These are phyloP conservation scores for Drosophila tripunctata DNA, from an alignment of 2,888 invertebrate genomes.

Conservation along the genomic window DNA sequence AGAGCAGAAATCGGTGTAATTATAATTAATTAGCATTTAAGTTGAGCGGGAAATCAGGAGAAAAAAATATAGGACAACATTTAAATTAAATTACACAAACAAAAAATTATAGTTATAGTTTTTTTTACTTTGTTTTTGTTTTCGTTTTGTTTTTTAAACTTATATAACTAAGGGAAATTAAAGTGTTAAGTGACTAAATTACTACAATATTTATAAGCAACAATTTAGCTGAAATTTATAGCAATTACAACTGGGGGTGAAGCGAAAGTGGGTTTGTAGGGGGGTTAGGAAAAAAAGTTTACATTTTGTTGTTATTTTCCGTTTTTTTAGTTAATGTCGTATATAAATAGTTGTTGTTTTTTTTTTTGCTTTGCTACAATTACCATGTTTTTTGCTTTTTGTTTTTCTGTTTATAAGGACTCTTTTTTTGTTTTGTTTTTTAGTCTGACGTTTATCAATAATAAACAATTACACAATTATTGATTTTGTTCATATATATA, in stretches of 20 bases:
- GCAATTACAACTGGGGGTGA: conserved; percentile 15
- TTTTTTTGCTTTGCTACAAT: conserved; percentile 51
- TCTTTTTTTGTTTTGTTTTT: conserved; percentile 21
- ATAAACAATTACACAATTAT: conserved; percentile 58
- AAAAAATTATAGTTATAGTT: conserved; percentile 2
- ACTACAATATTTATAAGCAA: conserved; percentile 33
- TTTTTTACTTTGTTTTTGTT: not conserved
- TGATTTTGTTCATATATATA: conserved; percentile 25
- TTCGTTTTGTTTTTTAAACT: conserved; percentile 27
- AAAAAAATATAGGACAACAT: conserved; percentile 31
- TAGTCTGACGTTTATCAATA: conserved; percentile 45
- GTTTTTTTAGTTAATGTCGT: conserved; percentile 37
- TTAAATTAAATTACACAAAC: conserved; percentile 35
- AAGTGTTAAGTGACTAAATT: conserved; percentile 38
- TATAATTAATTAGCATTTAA: conserved; percentile 62
- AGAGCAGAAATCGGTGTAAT: conserved; percentile 52
- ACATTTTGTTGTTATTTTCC: conserved; percentile 16
- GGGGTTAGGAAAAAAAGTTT: conserved; percentile 59
- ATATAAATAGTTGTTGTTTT: conserved; percentile 57
- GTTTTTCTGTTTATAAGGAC: conserved; percentile 17
- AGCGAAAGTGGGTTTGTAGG: conserved; percentile 15
- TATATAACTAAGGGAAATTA: conserved; percentile 63
- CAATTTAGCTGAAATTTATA: conserved; percentile 16
- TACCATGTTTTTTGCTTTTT: too few relatives aligned
- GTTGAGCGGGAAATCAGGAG: conserved; percentile 65